phyloP scores from a whole-genome alignment of 2,797 vertebrate genomes.

The Tadarida brasiliensis region DNA sequence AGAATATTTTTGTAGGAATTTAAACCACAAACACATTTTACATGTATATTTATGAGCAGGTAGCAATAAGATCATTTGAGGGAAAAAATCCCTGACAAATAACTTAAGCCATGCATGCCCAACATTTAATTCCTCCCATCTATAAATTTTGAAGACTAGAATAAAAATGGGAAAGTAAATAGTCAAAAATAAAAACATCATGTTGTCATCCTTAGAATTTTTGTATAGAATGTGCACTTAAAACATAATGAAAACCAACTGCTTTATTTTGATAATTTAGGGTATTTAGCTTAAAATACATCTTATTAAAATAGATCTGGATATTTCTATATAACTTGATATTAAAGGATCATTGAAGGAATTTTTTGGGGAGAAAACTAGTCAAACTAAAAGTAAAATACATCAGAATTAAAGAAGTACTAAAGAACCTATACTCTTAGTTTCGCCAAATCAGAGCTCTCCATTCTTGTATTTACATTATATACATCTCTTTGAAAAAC shows the following conservation, averaged over 20 bases:
- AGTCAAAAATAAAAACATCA: not conserved
- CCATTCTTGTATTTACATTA: constrained; percentile 11
- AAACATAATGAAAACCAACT: constrained; percentile 33
- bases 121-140: not conserved
- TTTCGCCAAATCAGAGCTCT: not conserved
- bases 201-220: too few species aligned
- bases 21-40: constrained; percentile 21
- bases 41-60: not conserved
- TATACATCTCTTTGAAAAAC: not conserved
- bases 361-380: not conserved
- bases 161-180: constrained; percentile 48
- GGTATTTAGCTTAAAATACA: constrained; percentile 43
- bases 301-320: constrained; percentile 42
- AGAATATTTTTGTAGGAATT: constrained; percentile 48
- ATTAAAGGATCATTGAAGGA: not conserved
- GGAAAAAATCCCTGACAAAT: not conserved
- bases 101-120: not conserved
- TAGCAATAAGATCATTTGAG: not conserved
- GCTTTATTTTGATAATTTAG: constrained; percentile 53
- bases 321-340: constrained; percentile 31
- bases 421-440: not conserved
- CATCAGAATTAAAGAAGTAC: constrained; percentile 11
- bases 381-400: constrained; percentile 6
- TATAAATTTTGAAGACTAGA: constrained; percentile 35
- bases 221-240: not conserved